These are phyloP conservation scores for Tragelaphus buxtoni DNA, from an alignment of 2,113 vertebrate genomes.

Conservation along the genomic window DNA sequence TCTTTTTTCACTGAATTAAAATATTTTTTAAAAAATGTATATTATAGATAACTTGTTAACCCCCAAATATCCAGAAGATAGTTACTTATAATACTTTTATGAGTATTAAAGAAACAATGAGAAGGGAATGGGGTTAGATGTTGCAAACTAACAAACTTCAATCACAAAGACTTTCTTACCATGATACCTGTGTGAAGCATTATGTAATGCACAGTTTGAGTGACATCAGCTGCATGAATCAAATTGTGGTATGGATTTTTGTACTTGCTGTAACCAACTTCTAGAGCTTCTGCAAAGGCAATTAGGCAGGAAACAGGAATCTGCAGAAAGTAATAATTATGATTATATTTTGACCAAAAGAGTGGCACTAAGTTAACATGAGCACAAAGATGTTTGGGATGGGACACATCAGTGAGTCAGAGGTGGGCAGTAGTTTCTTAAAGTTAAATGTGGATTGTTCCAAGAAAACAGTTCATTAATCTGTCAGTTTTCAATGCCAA, in stretches of 20 bases:
- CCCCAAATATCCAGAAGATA: no score
- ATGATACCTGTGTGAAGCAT: slow-evolving; percentile 97
- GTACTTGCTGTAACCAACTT: slow-evolving; percentile 97
- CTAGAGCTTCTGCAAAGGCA: slow-evolving; percentile 95
- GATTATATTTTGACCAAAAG: slow-evolving; percentile 39
- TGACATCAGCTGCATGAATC: slow-evolving; percentile 97
- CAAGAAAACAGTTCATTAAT: neutral
- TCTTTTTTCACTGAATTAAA: no score
- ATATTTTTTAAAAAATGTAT: no score
- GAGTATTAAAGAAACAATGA: neutral
- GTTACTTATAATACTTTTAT: neutral
- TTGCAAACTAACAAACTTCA: neutral
- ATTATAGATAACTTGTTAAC: no score
- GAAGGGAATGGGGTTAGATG: neutral
- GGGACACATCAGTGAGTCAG: neutral
- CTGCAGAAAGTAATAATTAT: slow-evolving; percentile 79
- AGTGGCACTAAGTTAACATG: neutral
- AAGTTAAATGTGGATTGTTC: neutral
- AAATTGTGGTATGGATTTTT: slow-evolving; percentile 99
- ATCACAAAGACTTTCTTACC: slow-evolving; percentile 82
- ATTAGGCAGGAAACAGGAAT: slow-evolving; percentile 95
- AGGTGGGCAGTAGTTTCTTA: neutral
- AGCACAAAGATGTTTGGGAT: neutral
- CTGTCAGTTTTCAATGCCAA: neutral
- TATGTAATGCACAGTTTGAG: slow-evolving; percentile 97